A percentile compares a stretch with the other conserved stretches of the same genome.
Conservation (phyloP, 2,888 invertebrate genomes). For the Phragmatobia fuliginosa region DNA sequence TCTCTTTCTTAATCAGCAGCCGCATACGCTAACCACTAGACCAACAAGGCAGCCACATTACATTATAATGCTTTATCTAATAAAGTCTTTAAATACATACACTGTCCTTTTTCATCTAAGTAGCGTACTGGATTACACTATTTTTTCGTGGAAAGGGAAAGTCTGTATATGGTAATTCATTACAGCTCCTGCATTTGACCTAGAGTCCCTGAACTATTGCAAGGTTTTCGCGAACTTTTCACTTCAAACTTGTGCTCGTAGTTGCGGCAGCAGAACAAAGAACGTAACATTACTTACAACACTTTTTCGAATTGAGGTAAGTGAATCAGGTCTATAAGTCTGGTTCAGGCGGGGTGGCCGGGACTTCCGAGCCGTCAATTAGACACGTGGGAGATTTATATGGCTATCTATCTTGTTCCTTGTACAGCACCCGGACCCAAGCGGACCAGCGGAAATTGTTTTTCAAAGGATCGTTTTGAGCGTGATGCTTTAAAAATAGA, state of each 20-base stretch:
- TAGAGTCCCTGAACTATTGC: neutral
- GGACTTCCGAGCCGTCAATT: conserved; percentile 79
- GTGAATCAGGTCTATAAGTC: conserved; percentile 68
- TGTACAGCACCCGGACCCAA: conserved; percentile 58
- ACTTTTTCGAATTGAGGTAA: conserved; percentile 64
- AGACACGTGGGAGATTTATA: conserved; percentile 83
- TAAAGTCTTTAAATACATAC: neutral
- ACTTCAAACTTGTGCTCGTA: conserved; percentile 26
- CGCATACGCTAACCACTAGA: too few relatives aligned
- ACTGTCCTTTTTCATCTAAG: too few relatives aligned
- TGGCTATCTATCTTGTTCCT: conserved; percentile 78
- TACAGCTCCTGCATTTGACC: neutral
- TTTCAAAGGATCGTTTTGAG: conserved; percentile 67
- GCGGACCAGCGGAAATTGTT: conserved; percentile 72
- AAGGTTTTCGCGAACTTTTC: conserved; percentile 35
- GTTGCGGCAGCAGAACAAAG: conserved; percentile 48
- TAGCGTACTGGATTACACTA: too few relatives aligned
- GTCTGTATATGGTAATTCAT: too few relatives aligned
- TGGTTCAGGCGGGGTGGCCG: conserved; percentile 51
- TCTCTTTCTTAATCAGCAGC: too few relatives aligned
- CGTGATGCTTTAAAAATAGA: conserved; percentile 58
- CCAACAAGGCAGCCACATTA: too few relatives aligned
- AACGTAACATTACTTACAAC: conserved; percentile 53
- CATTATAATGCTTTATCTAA: neutral
- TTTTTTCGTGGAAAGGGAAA: too few relatives aligned